Evolutionary conservation across 2,797 vertebrate species (phyloP).

Genomic region (Triplophysa yarkandensis): DNA sequence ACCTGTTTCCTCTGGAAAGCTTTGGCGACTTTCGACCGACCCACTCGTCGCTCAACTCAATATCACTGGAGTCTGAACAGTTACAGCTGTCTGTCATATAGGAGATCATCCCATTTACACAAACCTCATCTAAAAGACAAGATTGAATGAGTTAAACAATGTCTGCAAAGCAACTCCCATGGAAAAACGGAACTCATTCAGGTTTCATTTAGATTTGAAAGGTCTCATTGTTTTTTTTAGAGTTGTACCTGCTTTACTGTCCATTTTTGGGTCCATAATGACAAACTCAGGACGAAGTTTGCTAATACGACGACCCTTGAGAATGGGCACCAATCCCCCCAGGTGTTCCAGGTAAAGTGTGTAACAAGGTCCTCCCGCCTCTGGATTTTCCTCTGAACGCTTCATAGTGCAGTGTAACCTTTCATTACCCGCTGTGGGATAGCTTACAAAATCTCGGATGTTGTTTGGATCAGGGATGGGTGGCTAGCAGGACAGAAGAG

Average conservation of each 20-base stretch:
- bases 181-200: neutral
- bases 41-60: constrained; percentile 98
- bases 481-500: constrained; percentile 74
- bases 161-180: neutral
- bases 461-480: constrained; percentile 99
- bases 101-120: constrained; percentile 93
- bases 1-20: constrained; percentile 96
- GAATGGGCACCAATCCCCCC: constrained; percentile 94
- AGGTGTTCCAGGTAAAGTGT: constrained; percentile 96
- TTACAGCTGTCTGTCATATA: constrained; percentile 98
- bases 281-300: constrained; percentile 97
- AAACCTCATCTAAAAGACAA: constrained; percentile 88
- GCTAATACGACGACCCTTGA: constrained; percentile 95
- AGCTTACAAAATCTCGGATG: constrained; percentile 99
- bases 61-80: constrained; percentile 98
- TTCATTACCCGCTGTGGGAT: constrained; percentile 93
- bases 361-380: constrained; percentile 95
- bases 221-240: too few relatives aligned
- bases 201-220: too few relatives aligned
- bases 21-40: constrained; percentile 98
- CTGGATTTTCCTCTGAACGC: constrained; percentile 94
- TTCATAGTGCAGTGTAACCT: constrained; percentile 98
- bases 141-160: neutral
- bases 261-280: constrained; percentile 98
- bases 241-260: constrained; percentile 89